Evolutionary conservation across 92 coral and sea anemone genomes (phyloP).

Genomic region (Muricea muricata): DNA sequence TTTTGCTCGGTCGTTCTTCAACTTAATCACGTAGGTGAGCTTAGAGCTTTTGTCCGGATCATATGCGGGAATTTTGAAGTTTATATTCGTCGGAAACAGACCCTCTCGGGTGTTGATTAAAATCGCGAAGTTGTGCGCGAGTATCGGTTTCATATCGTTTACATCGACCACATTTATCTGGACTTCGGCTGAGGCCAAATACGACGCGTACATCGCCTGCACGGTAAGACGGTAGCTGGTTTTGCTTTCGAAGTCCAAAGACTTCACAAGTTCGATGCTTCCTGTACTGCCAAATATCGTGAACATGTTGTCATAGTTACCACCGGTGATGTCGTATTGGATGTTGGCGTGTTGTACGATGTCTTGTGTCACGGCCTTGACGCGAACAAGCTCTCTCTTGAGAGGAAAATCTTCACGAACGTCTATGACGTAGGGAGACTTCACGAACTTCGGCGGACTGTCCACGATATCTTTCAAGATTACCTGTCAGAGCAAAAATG

Average conservation of each 20-base stretch:
- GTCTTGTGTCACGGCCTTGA: slow-evolving; percentile 82
- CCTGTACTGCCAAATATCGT: slow-evolving; percentile 73
- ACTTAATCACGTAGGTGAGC: slow-evolving; percentile 55
- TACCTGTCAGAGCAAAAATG: slow-evolving; percentile 10
- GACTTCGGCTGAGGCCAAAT: slow-evolving; percentile 73
- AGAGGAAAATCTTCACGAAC: slow-evolving; percentile 63
- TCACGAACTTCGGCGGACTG: slow-evolving; percentile 81
- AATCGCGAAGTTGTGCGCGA: slow-evolving; percentile 76
- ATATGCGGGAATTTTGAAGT: slow-evolving; percentile 82
- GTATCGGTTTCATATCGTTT: slow-evolving; percentile 84
- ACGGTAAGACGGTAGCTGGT: slow-evolving; percentile 77
- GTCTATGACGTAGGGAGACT: slow-evolving; percentile 59
- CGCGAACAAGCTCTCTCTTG: slow-evolving; percentile 63
- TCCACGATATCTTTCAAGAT: slow-evolving; percentile 79
- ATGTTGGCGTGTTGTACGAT: slow-evolving; percentile 59
- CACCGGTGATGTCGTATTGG: slow-evolving; percentile 75
- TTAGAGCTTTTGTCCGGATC: slow-evolving; percentile 87
- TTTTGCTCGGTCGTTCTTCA: slow-evolving; percentile 57
- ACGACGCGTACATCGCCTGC: slow-evolving; percentile 77
- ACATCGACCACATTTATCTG: slow-evolving; percentile 71
- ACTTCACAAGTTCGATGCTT: slow-evolving; percentile 64
- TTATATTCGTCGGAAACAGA: slow-evolving; percentile 70
- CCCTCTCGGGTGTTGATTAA: slow-evolving; percentile 80
- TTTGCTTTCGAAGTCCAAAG: slow-evolving; percentile 80
- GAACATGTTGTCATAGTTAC: slow-evolving; percentile 76